Evolutionary conservation across 2,113 vertebrate genomes (phyloP).

Genomic region (Lamprotornis superbus): DNA sequence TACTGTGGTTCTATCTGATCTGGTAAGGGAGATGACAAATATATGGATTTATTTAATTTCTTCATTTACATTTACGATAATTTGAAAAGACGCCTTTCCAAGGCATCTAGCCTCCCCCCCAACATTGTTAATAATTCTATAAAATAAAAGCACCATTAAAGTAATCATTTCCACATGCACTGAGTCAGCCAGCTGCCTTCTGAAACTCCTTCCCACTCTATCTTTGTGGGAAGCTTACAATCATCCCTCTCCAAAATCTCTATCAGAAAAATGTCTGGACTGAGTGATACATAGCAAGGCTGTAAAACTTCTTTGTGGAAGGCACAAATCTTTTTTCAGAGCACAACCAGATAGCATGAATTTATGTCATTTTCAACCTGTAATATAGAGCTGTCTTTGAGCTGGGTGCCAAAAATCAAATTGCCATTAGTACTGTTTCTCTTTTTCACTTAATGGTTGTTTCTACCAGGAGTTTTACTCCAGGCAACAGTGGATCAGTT

Average conservation of each 20-base stretch:
- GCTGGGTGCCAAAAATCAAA: neutral
- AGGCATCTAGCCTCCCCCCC: neutral
- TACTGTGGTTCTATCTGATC: conserved; percentile 45
- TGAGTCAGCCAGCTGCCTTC: conserved; percentile 25
- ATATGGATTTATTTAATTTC: conserved; percentile 47
- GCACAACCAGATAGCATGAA: neutral
- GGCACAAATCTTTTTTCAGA: neutral
- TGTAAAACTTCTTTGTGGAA: neutral
- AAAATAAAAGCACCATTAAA: conserved; percentile 55
- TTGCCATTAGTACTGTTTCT: neutral
- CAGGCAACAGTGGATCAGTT: neutral
- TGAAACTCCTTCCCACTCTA: conserved; percentile 24
- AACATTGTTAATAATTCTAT: conserved; percentile 42
- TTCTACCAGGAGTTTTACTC: neutral
- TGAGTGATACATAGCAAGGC: neutral
- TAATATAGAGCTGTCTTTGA: neutral
- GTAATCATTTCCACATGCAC: conserved; percentile 52
- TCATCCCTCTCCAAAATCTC: conserved; percentile 16
- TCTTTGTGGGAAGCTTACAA: conserved; percentile 51
- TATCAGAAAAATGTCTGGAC: conserved; percentile 11
- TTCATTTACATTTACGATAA: conserved; percentile 48
- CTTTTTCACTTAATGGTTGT: neutral
- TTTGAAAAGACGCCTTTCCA: neutral
- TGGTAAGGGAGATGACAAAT: conserved; percentile 59
- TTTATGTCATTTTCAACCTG: conserved; percentile 4